Conservation (phyloP, 2,888 invertebrate genomes). For the Papilio demoleus region DNA sequence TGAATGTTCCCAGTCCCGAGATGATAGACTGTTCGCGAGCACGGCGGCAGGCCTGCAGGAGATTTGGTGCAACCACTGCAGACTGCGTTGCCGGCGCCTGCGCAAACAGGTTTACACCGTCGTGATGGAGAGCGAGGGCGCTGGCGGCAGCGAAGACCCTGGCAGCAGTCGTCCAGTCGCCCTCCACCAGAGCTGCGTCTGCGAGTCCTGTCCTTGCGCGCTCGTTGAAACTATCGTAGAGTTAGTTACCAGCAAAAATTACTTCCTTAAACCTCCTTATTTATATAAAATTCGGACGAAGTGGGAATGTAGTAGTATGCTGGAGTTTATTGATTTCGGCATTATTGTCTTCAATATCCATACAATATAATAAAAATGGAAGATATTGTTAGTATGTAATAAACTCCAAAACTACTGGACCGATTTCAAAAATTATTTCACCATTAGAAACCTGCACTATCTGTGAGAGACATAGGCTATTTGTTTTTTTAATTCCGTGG, state of each 20-base stretch:
- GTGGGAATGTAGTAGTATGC: too few relatives aligned
- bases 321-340: too few relatives aligned
- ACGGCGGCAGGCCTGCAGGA: slow-evolving; percentile 56
- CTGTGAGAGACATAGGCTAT: too few relatives aligned
- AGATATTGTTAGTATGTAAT: too few relatives aligned
- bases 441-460: too few relatives aligned
- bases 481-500: too few relatives aligned
- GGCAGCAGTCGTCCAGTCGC: slow-evolving; percentile 21
- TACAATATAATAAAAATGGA: too few relatives aligned
- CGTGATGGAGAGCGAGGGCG: not conserved
- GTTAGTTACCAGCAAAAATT: slow-evolving; percentile 44
- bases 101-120: slow-evolving; percentile 40
- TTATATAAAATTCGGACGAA: too few relatives aligned
- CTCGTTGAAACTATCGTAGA: slow-evolving; percentile 53
- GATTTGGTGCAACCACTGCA: slow-evolving; percentile 62
- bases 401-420: too few relatives aligned
- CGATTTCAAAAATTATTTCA: too few relatives aligned
- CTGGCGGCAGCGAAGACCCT: slow-evolving; percentile 4
- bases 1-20: slow-evolving; percentile 49
- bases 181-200: slow-evolving; percentile 51
- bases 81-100: slow-evolving; percentile 53
- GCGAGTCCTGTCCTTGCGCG: slow-evolving; percentile 60
- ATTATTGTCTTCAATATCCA: too few relatives aligned
- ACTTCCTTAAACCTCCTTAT: not conserved
- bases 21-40: slow-evolving; percentile 50